Evolutionary conservation across 1,140 invertebrate species (phyloP), one percentile per base, ranked within the genome.

Genomic region (Phymastichus coffea): DNA sequence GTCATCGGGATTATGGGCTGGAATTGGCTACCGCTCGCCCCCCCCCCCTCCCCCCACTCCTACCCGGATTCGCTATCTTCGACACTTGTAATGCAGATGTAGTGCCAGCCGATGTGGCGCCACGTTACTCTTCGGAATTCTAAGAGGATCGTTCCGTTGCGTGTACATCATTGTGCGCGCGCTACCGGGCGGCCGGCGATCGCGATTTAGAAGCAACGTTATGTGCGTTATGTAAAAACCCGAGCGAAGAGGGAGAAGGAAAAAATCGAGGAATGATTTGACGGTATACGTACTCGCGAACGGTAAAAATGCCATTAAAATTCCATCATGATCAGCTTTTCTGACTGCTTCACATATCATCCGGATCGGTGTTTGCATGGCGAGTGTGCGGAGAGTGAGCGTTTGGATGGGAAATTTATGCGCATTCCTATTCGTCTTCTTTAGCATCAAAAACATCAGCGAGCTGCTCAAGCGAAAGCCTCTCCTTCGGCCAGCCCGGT

Each of bases 1-100:
- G 66, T 72, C 68, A 67, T 65, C 61, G 70, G 73, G 76, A 79
- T 77, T 78, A 80, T 80, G 77, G 76, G 74, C 71, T 72, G 72
- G 71, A 74, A 78, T 76, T 76, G 69, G 57, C 66, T 69, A 69
- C 68, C 54, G 44, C 54, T 52, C 33, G 41, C 48, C 44, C 35
- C 12, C 44, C 17, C 25, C 30, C 40, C 49, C 23, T 56, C 46
- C 38, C 43, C 62, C 40, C 65, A 52, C 57, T 58, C 54, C 43
- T 49, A 48, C n/a, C n/a, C n/a, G n/a, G n/a, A n/a, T n/a, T n/a
- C n/a, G n/a, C n/a, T n/a, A n/a, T n/a, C n/a, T n/a, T n/a, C 7
- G 33, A 47, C 35, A 48, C 25, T 54, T 60, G 43, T 54, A 48
- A 60, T 60, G 58, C 58, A 54, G 54, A 60, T 60, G 37, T 19